Conservation (phyloP, 2,113 vertebrate species). For the Corythaeola cristata region DNA sequence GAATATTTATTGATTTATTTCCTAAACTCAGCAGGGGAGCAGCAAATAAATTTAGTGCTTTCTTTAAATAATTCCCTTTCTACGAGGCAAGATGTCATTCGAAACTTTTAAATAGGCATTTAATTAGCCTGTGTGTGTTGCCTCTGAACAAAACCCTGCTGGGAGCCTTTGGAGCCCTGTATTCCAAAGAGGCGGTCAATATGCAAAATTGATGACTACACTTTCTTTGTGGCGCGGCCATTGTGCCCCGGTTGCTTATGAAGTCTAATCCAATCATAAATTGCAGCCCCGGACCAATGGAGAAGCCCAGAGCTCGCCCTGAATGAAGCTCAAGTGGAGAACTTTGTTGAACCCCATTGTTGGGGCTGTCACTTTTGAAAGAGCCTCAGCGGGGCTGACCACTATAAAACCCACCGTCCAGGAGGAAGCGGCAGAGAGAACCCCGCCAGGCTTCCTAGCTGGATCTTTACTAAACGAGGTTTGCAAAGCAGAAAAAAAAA, state of each 20-base stretch:
- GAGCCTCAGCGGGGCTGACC: slow-evolving; percentile 73
- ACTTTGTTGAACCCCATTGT: slow-evolving; percentile 95
- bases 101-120: slow-evolving; percentile 90
- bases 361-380: slow-evolving; percentile 89
- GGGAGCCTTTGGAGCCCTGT: slow-evolving; percentile 73
- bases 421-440: slow-evolving; percentile 73
- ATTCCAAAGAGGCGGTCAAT: slow-evolving; percentile 85
- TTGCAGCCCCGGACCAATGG: slow-evolving; percentile 88
- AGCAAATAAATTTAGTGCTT: slow-evolving; percentile 83
- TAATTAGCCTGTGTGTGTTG: slow-evolving; percentile 86
- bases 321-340: slow-evolving; percentile 92
- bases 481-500: slow-evolving; percentile 47
- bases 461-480: slow-evolving; percentile 63
- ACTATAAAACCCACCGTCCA: slow-evolving; percentile 88
- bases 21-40: slow-evolving; percentile 72
- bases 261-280: slow-evolving; percentile 99
- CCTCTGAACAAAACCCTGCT: slow-evolving; percentile 78
- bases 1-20: slow-evolving; percentile 87
- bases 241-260: slow-evolving; percentile 90
- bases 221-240: slow-evolving; percentile 85
- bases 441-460: slow-evolving; percentile 48
- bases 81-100: slow-evolving; percentile 82
- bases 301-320: slow-evolving; percentile 71
- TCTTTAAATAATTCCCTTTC: slow-evolving; percentile 83
- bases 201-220: slow-evolving; percentile 89